phyloP scores from a whole-genome alignment of 2,888 invertebrate species.

The Tolmerus cingulatus region DNA sequence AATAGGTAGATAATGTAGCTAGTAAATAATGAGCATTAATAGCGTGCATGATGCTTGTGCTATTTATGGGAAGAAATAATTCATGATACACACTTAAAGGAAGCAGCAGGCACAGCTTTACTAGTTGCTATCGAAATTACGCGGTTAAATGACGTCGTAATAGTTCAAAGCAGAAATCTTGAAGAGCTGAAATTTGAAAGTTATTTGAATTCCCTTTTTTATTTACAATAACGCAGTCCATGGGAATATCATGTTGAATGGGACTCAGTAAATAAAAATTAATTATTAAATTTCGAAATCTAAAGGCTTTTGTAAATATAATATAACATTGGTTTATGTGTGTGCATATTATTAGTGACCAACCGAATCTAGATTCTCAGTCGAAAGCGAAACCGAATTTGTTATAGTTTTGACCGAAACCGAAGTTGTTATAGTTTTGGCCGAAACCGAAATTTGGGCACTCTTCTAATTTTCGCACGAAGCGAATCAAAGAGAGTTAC shows the following conservation, averaged over 20 bases:
- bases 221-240: neutral
- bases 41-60: neutral
- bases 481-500: too few species aligned
- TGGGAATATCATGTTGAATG: neutral
- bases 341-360: too few species aligned
- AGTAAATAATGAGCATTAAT: neutral
- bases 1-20: neutral
- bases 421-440: too few species aligned
- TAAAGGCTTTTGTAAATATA: too few species aligned
- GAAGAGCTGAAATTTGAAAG: neutral
- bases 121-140: neutral
- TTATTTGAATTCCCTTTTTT: neutral
- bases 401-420: too few species aligned
- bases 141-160: neutral
- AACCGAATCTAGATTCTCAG: too few species aligned
- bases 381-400: too few species aligned
- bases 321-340: too few species aligned
- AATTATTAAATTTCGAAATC: too few species aligned
- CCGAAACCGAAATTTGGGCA: too few species aligned
- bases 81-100: neutral
- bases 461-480: too few species aligned
- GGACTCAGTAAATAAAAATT: too few species aligned
- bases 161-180: neutral
- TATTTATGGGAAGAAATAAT: neutral
- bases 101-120: neutral